A percentile compares a stretch with the other conserved stretches of the same genome.
Conservation (phyloP, 2,888 invertebrate genomes). For the Notodonta dromedarius region DNA sequence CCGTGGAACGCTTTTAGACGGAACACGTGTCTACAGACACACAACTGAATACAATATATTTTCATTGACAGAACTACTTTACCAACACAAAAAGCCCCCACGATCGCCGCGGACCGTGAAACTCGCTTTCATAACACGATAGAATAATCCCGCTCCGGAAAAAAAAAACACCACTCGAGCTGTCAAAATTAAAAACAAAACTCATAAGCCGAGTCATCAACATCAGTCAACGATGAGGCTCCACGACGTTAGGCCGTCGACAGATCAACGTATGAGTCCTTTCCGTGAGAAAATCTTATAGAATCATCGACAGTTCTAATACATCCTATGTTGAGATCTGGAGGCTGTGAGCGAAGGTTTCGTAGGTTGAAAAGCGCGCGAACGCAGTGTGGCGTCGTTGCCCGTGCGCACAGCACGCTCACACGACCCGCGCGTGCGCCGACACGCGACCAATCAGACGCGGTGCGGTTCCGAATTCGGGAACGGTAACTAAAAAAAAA, state of each 20-base stretch:
- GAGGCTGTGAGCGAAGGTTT: constrained; percentile 76
- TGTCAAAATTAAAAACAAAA: constrained; percentile 73
- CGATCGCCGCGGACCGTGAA: constrained; percentile 68
- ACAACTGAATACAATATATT: constrained; percentile 45
- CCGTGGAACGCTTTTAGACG: constrained; percentile 30
- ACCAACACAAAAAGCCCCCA: constrained; percentile 62
- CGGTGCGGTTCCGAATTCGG: constrained; percentile 64
- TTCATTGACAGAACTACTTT: constrained; percentile 61
- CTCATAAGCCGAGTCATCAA: constrained; percentile 64
- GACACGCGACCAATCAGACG: constrained; percentile 67
- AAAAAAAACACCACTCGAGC: constrained; percentile 48
- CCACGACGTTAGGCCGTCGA: constrained; percentile 59
- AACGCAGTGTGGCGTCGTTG: constrained; percentile 81
- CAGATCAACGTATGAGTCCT: constrained; percentile 65
- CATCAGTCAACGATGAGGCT: constrained; percentile 68
- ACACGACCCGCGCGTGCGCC: constrained; percentile 67
- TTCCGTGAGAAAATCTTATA: constrained; percentile 76
- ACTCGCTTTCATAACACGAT: constrained; percentile 66
- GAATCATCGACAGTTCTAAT: constrained; percentile 66
- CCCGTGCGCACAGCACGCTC: constrained; percentile 80
- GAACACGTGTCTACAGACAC: constrained; percentile 35
- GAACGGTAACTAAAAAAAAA: constrained; percentile 30
- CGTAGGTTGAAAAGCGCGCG: constrained; percentile 81
- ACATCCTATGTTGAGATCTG: constrained; percentile 62
- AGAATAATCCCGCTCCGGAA: constrained; percentile 66